phyloP scores from a whole-genome alignment of 2,113 vertebrate genomes.

The Pluvialis apricaria region DNA sequence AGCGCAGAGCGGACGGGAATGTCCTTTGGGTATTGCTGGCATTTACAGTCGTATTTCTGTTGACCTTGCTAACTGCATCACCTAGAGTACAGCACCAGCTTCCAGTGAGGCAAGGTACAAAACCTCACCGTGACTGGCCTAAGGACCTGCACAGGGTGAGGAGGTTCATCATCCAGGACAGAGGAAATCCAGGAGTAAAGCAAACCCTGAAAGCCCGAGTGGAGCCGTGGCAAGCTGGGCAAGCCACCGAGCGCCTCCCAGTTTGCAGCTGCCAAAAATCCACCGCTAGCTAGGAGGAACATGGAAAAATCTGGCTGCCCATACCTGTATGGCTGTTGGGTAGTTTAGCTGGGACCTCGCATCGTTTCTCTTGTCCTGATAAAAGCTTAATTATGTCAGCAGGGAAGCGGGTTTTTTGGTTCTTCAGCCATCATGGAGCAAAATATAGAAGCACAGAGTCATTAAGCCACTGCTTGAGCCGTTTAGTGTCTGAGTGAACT shows the following conservation, averaged over 20 bases:
- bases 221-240: neutral
- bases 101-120: neutral
- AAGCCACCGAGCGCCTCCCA: accelerated
- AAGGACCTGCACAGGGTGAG: neutral
- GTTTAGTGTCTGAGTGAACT: neutral
- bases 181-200: neutral
- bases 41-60: accelerated
- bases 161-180: neutral
- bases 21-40: neutral
- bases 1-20: accelerated
- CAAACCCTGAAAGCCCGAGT: neutral
- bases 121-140: neutral
- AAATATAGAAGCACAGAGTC: neutral
- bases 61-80: neutral
- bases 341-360: neutral
- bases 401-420: neutral
- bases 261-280: neutral
- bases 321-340: neutral
- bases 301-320: neutral
- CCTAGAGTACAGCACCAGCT: neutral
- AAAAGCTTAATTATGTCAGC: neutral
- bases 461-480: too few species aligned
- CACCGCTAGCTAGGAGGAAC: neutral
- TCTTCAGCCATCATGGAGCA: neutral
- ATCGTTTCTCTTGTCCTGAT: neutral